phyloP scores from a whole-genome alignment of 2,888 invertebrate species.

The Drosophila mettleri region DNA sequence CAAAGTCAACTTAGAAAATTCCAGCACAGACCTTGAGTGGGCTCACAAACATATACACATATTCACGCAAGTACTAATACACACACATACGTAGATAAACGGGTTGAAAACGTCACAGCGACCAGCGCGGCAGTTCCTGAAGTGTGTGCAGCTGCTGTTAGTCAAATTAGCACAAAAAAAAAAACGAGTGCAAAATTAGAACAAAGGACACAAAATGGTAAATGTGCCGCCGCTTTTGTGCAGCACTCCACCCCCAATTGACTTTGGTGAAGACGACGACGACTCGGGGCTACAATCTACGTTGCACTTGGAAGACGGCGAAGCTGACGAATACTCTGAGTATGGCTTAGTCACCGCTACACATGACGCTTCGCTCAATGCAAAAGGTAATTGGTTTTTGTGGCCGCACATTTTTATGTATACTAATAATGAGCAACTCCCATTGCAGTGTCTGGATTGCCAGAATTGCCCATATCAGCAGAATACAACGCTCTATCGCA shows the following conservation, averaged over 20 bases:
- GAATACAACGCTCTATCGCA: conserved; percentile 43
- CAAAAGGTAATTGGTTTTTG: conserved; percentile 57
- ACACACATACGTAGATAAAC: conserved; percentile 51
- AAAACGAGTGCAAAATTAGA: conserved; percentile 33
- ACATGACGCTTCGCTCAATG: conserved; percentile 34
- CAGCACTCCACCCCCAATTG: conserved; percentile 87
- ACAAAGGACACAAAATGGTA: conserved; percentile 83
- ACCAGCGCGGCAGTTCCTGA: conserved; percentile 44
- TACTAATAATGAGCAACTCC: neutral
- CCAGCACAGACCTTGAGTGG: conserved; percentile 78
- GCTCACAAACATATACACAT: conserved; percentile 47
- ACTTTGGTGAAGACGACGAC: conserved; percentile 84
- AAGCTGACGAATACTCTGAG: conserved; percentile 81
- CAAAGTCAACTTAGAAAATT: conserved; percentile 56
- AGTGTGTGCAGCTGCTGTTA: conserved; percentile 61
- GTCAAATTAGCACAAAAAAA: conserved; percentile 49
- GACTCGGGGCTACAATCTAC: conserved; percentile 84
- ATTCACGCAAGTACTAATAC: conserved; percentile 33
- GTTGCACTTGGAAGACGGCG: conserved; percentile 83
- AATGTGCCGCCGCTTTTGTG: conserved; percentile 87
- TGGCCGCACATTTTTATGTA: neutral
- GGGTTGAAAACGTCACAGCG: conserved; percentile 61
- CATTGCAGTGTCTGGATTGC: conserved; percentile 23
- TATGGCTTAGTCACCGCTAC: conserved; percentile 76
- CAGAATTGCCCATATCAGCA: conserved; percentile 37